phyloP scores from a whole-genome alignment of 2,797 vertebrate genomes.

The Acomys russatus region DNA sequence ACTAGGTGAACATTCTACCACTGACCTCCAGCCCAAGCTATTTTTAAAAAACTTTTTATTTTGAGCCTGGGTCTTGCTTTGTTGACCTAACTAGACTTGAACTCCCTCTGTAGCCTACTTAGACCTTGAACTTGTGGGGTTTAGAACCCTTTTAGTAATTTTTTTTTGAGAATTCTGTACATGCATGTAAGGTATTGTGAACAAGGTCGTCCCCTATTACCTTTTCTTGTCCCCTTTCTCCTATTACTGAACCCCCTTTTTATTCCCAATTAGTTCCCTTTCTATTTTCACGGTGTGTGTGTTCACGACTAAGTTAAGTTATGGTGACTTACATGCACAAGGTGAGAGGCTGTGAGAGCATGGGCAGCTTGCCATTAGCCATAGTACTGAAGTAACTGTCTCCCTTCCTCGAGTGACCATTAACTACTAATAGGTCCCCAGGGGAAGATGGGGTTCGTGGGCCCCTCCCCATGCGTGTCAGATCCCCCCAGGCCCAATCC shows the following conservation, averaged over 20 bases:
- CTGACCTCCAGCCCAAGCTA: not conserved
- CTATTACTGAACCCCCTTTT: not conserved
- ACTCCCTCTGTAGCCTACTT: not conserved
- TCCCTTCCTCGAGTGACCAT: not conserved
- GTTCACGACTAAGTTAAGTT: not conserved
- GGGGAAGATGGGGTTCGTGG: not conserved
- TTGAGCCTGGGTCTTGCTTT: not conserved
- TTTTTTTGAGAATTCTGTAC: not conserved
- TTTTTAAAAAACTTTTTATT: not conserved
- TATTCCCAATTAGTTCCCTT: not conserved
- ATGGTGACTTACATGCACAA: not conserved
- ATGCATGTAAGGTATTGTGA: not conserved
- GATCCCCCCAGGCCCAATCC: not conserved
- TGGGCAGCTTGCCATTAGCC: not conserved
- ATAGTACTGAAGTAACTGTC: not conserved
- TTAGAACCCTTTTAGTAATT: not conserved
- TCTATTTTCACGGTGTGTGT: not conserved
- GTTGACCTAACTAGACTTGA: not conserved
- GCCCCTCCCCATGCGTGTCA: not conserved
- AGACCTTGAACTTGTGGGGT: not conserved
- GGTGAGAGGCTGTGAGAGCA: not conserved
- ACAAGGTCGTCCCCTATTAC: not conserved
- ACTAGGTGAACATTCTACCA: not conserved
- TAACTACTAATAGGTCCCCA: not conserved
- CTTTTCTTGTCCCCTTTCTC: not conserved